phyloP scores from a whole-genome alignment of 2,797 vertebrate genomes.

The Mallotus villosus region DNA sequence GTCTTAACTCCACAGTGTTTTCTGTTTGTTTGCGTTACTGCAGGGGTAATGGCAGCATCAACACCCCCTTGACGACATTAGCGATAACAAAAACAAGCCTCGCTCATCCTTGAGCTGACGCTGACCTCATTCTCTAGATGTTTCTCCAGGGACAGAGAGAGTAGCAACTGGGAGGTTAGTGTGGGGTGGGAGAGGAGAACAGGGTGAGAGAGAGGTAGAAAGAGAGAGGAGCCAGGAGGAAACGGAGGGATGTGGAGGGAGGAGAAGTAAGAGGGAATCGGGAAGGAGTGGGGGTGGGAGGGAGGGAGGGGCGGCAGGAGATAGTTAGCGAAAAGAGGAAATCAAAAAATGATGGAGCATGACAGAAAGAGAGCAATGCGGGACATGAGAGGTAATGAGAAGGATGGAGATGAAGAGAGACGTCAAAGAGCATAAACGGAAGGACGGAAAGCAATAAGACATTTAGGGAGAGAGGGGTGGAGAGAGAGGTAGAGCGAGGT shows the following conservation, averaged over 20 bases:
- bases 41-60: slow-evolving; percentile 62
- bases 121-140: slow-evolving; percentile 57
- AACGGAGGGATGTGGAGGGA: not conserved
- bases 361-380: slow-evolving; percentile 7
- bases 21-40: slow-evolving; percentile 48
- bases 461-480: slow-evolving; percentile 7
- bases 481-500: slow-evolving; percentile 4
- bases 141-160: slow-evolving; percentile 34
- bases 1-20: slow-evolving; percentile 27
- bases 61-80: slow-evolving; percentile 44
- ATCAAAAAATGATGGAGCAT: not conserved
- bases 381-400: no score
- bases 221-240: not conserved
- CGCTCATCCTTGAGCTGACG: slow-evolving; percentile 18
- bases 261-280: slow-evolving; percentile 4
- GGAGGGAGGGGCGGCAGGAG: not conserved
- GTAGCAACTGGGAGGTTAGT: no score
- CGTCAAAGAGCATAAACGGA: not conserved
- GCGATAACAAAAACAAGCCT: slow-evolving; percentile 55
- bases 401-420: slow-evolving; percentile 14
- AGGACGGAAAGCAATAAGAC: not conserved
- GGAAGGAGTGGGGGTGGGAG: not conserved
- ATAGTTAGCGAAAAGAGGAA: slow-evolving; percentile 16
- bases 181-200: not conserved
- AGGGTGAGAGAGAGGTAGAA: not conserved